Base-by-base conservation (phyloP, 2,113 vertebrate genomes). In the Ibidorhyncha struthersii region DNA sequence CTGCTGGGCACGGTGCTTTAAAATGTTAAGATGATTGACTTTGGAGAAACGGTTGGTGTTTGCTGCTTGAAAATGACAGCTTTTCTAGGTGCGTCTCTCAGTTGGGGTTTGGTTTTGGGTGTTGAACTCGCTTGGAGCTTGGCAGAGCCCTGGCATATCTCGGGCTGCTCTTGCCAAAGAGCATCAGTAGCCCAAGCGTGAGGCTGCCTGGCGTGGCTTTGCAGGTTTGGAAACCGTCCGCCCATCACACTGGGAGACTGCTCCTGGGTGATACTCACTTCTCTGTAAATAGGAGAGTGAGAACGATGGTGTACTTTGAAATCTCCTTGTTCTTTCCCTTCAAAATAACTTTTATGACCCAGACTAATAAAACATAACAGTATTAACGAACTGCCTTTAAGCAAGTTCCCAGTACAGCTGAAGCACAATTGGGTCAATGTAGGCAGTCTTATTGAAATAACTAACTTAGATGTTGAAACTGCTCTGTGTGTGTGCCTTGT, bases 231-330 rank as follows among this genome's bases (percentile, higher is more conserved):
- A 62, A 87, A 8, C 81, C 0, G 0, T 76, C 50, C 73, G 11
- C 18, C 30, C 7, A 0, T 78, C 0, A 0, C 49, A 22, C 26
- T 0, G 2, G 3, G 23, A 0, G 0, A 19, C 62, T 84, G 17
- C 61, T 59, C 41, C 70, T 41, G 76, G 23, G 29, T 47, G 38
- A 19, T 41, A 4, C 6, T 22, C 8, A 1, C 45, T 38, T 17
- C 19, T 67, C 26, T 16, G 23, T 58, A 16, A 93, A 36, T 2
- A 27, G 25, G 14, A 56, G 71, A n/a, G 18, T 36, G 18, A 50
- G 84, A 73, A 10, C 0, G 1, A 4, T 10, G 53, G 20, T 36
- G 18, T 45, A 0, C 38, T 85, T 82, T 20, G 45, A 72, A 90
- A 86, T 53, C 40, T 21, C 26, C 84, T 77, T 20, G 4, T 73